Base-by-base conservation (phyloP, 2,113 vertebrate genomes). In the Propithecus coquereli region DNA sequence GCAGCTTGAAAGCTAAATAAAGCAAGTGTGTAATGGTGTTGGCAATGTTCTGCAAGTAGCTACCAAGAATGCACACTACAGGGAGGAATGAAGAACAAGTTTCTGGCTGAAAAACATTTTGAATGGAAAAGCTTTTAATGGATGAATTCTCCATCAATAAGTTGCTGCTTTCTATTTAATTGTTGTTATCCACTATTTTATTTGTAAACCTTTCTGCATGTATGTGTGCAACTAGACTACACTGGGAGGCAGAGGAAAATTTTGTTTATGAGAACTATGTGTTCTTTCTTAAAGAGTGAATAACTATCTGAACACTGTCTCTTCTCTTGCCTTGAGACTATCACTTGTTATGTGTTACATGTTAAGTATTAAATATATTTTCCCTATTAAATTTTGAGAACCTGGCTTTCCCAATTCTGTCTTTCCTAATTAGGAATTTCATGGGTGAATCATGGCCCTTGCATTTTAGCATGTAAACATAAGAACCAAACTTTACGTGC, bases 61-160 rank as follows among this genome's bases (percentile, higher is more conserved):
- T 93, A 95, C 94, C 93, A 94, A 96, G 91, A 97, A 96, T 97
- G 93, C 87, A 77, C 50, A 66, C 95, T 95, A 83, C 70, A 76
- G 94, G 93, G 94, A 96, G 45, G 82, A 83, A 77, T n/a, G 71
- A 94, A 93, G 88, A 93, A 68, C 85, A 40, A 17, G 37, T 77
- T 94, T 90, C 94, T 92, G 91, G 94, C 70, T 8, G 3, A 57
- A 85, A 92, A 68, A 40, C 59, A 73, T 87, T 95, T 81, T 61
- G 65, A 94, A 90, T 95, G 93, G 90, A 94, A 97, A 97, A 94
- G 57, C n/a, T 96, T 85, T 96, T 63, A 81, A 77, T 87, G 27
- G 91, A 95, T 34, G 52, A 93, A 57, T 95, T 96, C 85, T 88
- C 54, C 40, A 16, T 57, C 91, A 91, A 27, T 50, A 95, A 45